Evolutionary conservation across 2,113 vertebrate genomes (phyloP).

Genomic region (Ahaetulla prasina): DNA sequence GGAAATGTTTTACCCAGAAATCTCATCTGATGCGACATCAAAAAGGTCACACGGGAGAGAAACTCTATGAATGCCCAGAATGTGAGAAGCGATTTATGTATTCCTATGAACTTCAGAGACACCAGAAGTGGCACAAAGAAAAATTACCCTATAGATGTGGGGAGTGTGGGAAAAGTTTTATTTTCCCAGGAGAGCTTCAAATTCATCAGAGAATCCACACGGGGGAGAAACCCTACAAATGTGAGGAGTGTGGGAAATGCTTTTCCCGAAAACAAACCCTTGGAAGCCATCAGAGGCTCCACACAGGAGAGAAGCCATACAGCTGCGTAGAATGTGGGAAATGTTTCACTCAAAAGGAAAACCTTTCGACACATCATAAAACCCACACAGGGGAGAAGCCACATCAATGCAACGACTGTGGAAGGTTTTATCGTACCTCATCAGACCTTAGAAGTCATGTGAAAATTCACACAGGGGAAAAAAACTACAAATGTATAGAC

Average conservation of each 20-base stretch:
- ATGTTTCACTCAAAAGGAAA: fast-evolving
- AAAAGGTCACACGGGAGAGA: background rate
- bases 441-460: background rate
- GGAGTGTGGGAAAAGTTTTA: too few species aligned
- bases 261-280: too few species aligned
- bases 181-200: background rate
- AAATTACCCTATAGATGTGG: too few species aligned
- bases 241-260: too few species aligned
- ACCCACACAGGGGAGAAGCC: background rate
- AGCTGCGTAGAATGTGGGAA: too few species aligned
- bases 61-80: background rate
- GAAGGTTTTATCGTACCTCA: background rate
- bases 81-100: background rate
- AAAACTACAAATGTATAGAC: background rate
- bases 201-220: background rate
- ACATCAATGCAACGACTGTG: background rate
- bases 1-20: background rate
- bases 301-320: too few species aligned
- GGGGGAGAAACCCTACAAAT: too few species aligned
- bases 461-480: background rate
- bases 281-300: too few species aligned
- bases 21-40: fast-evolving
- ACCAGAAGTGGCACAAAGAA: background rate
- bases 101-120: background rate
- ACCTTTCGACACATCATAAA: background rate